Conservation (phyloP, 2,888 invertebrate genomes). For the Apotomis turbidana region DNA sequence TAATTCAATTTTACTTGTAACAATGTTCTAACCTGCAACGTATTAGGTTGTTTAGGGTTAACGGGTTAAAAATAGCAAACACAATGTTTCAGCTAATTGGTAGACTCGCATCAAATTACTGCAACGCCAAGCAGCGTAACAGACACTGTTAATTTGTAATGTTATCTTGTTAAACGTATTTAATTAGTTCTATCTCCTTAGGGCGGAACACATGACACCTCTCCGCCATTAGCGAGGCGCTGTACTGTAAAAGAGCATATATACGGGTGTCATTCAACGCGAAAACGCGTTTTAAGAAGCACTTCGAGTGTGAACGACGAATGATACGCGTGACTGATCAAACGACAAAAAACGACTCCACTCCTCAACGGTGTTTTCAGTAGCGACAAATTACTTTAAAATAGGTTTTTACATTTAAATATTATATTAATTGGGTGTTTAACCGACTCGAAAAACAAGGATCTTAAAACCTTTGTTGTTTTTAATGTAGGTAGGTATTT, state of each 20-base stretch:
- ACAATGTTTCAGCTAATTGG: constrained; percentile 1
- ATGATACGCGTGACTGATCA: not conserved
- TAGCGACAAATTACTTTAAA: not conserved
- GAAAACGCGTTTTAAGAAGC: not conserved
- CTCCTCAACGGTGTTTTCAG: not conserved
- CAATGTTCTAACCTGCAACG: not conserved
- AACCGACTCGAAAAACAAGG: too few relatives aligned
- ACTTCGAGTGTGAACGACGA: not conserved
- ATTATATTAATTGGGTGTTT: too few relatives aligned
- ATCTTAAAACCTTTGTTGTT: too few relatives aligned
- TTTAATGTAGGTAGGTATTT: too few relatives aligned
- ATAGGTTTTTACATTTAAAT: not conserved
- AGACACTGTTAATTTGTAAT: constrained; percentile 40
- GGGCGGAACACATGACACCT: constrained; percentile 34
- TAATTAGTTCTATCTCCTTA: constrained; percentile 33
- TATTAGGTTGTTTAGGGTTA: not conserved
- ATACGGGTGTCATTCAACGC: not conserved
- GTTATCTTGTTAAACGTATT: constrained; percentile 38
- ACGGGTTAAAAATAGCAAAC: constrained; percentile 1
- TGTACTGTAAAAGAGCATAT: constrained; percentile 6
- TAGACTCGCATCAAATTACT: constrained; percentile 12
- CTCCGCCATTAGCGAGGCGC: constrained; percentile 29
- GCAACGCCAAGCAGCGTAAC: constrained; percentile 12
- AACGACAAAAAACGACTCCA: constrained; percentile 11
- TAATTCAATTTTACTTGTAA: too few relatives aligned